Evolutionary conservation across 2,888 invertebrate species (phyloP).

Genomic region (Lycocerus yunnanus): DNA sequence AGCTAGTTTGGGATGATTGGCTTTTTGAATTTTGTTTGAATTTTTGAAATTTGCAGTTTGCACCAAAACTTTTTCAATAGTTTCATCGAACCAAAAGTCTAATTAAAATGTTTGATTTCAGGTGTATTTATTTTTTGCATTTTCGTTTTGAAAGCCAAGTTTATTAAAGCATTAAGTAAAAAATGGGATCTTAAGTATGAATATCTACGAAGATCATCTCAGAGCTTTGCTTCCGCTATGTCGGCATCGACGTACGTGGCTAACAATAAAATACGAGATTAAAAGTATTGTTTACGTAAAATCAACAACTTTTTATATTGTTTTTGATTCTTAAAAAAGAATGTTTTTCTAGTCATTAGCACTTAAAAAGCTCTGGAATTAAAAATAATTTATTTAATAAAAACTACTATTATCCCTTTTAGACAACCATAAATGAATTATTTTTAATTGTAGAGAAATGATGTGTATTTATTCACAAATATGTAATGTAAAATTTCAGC

Average conservation of each 20-base stretch:
- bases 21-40: too few species aligned
- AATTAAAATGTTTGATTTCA: slow-evolving; percentile 30
- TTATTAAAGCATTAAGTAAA: slow-evolving; percentile 13
- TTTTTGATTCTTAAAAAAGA: neutral
- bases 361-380: too few species aligned
- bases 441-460: too few species aligned
- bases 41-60: too few species aligned
- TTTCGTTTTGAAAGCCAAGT: slow-evolving; percentile 70
- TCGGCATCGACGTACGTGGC: slow-evolving; percentile 12
- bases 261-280: neutral
- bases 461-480: too few species aligned
- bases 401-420: too few species aligned
- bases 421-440: too few species aligned
- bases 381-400: too few species aligned
- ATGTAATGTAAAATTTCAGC: too few species aligned
- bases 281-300: neutral
- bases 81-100: neutral
- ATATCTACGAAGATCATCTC: slow-evolving; percentile 8
- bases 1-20: neutral
- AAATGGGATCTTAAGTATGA: slow-evolving; percentile 2
- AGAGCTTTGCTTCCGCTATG: slow-evolving; percentile 8
- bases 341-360: too few species aligned
- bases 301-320: neutral
- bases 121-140: slow-evolving; percentile 71
- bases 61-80: neutral